Evolutionary conservation across 2,888 invertebrate species (phyloP).

Genomic region (Punctoribates punctum): DNA sequence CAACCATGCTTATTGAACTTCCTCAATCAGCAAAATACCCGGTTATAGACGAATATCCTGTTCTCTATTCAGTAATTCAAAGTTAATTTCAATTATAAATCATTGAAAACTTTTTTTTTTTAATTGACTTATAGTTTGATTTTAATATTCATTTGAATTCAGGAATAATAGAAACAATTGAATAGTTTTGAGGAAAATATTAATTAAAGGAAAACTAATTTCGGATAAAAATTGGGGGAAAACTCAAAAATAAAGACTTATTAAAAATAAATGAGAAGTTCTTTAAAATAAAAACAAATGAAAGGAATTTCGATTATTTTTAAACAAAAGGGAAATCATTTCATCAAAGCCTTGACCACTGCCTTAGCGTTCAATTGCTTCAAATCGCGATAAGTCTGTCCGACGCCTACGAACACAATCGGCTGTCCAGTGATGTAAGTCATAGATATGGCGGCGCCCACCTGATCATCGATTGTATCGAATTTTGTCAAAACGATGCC

Average conservation of each 20-base stretch:
- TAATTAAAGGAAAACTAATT: too few relatives aligned
- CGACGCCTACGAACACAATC: conserved; percentile 97
- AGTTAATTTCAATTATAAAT: too few relatives aligned
- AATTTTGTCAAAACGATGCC: conserved; percentile 99
- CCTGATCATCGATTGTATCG: conserved; percentile 96
- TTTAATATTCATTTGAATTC: too few relatives aligned
- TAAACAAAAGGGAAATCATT: conserved; percentile 6
- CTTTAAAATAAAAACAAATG: not conserved
- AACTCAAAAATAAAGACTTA: not conserved
- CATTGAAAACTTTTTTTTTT: too few relatives aligned
- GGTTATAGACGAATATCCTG: too few relatives aligned
- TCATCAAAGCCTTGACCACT: conserved; percentile 89
- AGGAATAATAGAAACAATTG: too few relatives aligned
- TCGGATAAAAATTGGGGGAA: too few relatives aligned
- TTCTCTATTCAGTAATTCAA: too few relatives aligned
- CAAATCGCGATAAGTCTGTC: conserved; percentile 97
- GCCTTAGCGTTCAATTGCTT: conserved; percentile 94
- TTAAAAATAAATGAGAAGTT: not conserved
- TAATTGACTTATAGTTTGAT: too few relatives aligned
- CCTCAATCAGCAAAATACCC: too few relatives aligned
- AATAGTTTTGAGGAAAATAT: too few relatives aligned
- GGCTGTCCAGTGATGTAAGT: conserved; percentile 99
- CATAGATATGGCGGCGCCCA: conserved; percentile 99
- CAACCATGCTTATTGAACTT: too few relatives aligned
- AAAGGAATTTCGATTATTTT: not conserved